A percentile compares a stretch with the other conserved stretches of the same genome.
Conservation (phyloP, 2,113 vertebrate genomes). For the Hippocampus abdominalis region DNA sequence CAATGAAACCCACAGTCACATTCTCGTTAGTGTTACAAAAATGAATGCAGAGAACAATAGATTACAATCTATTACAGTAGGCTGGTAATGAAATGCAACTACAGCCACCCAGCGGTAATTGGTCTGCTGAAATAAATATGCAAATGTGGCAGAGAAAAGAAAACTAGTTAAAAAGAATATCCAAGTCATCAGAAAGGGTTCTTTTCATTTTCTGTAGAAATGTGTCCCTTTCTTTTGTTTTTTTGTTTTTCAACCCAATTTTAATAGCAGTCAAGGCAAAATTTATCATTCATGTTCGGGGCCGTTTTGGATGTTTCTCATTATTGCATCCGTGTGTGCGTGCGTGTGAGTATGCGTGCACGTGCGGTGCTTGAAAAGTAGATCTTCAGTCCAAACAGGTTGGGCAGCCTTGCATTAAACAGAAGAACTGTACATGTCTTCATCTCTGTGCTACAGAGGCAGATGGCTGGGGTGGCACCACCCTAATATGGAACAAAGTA, state of each 20-base stretch:
- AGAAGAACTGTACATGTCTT: conserved; percentile 17
- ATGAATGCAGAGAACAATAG: conserved; percentile 66
- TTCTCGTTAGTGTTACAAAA: conserved; percentile 52
- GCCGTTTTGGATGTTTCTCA: no score
- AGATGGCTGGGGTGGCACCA: conserved; percentile 66
- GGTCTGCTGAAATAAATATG: conserved; percentile 55
- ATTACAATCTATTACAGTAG: conserved; percentile 58
- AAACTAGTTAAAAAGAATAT: conserved; percentile 24
- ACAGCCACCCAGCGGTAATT: conserved; percentile 52
- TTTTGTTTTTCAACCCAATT: neutral
- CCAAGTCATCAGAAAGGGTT: conserved; percentile 33
- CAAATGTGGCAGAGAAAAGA: conserved; percentile 43
- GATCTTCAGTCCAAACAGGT: no score
- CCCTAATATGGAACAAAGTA: conserved; percentile 60
- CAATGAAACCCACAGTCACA: conserved; percentile 10
- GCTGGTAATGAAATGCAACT: conserved; percentile 50
- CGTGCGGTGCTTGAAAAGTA: no score
- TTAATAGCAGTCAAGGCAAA: neutral
- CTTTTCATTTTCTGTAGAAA: conserved; percentile 50
- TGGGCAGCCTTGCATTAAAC: no score
- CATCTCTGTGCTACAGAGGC: conserved; percentile 49
- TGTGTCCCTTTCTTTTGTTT: neutral
- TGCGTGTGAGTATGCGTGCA: no score
- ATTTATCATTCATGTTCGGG: neutral
- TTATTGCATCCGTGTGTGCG: no score